A percentile compares a stretch with the other conserved stretches of the same genome.
phyloP scores from a whole-genome alignment of 2,113 vertebrate species.

The Fukomys damarensis region DNA sequence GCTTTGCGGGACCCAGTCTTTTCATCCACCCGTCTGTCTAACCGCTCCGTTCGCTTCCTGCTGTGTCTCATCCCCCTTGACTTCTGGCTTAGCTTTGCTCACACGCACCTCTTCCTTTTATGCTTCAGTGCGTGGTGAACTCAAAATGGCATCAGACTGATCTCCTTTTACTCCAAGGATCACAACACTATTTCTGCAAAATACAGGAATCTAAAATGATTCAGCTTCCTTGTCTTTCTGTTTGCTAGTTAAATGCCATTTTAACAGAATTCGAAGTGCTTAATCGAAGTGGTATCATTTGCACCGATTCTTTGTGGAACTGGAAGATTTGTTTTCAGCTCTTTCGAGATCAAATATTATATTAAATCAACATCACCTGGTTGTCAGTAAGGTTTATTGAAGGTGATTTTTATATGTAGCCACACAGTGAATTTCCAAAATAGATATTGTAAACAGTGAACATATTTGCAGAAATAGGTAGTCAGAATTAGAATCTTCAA shows the following conservation, averaged over 20 bases:
- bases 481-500: constrained; percentile 13
- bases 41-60: constrained; percentile 36
- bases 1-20: constrained; percentile 13
- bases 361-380: not conserved
- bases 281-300: constrained; percentile 19
- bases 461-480: not conserved
- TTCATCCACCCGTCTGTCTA: constrained; percentile 67
- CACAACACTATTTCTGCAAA: constrained; percentile 33
- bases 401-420: not conserved
- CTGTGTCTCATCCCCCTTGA: constrained; percentile 1
- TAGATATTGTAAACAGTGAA: not conserved
- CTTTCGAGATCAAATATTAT: not conserved
- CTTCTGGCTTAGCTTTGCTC: constrained; percentile 42
- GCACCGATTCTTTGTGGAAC: not conserved
- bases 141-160: constrained; percentile 61
- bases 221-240: constrained; percentile 47
- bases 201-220: constrained; percentile 49
- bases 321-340: constrained; percentile 9
- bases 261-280: constrained; percentile 46
- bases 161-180: constrained; percentile 59
- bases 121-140: constrained; percentile 34
- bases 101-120: constrained; percentile 65
- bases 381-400: not conserved
- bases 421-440: not conserved
- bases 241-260: constrained; percentile 34